Evolutionary conservation across 2,797 vertebrate species (phyloP).

Genomic region (Chiloscyllium punctatum): DNA sequence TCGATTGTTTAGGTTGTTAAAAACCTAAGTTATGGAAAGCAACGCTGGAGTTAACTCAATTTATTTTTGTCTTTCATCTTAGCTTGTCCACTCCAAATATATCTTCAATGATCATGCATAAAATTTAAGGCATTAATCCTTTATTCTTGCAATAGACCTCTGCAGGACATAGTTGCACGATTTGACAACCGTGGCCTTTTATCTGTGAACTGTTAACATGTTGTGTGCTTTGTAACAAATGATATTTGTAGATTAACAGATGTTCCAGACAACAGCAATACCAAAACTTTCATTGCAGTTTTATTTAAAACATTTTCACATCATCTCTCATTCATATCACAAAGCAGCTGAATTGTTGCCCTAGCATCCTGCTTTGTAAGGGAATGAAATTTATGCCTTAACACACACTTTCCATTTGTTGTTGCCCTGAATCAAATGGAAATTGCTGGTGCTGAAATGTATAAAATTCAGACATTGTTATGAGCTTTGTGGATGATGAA

Average conservation of each 20-base stretch:
- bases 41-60: not conserved
- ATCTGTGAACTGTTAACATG: not conserved
- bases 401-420: not conserved
- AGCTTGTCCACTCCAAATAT: not conserved
- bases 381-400: constrained; percentile 5
- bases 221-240: too few relatives aligned
- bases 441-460: not conserved
- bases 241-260: not conserved
- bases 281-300: not conserved
- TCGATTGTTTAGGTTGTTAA: constrained; percentile 13
- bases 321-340: not conserved
- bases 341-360: not conserved
- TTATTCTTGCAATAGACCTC: not conserved
- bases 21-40: not conserved
- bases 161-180: not conserved
- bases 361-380: not conserved
- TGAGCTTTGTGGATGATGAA: constrained; percentile 14
- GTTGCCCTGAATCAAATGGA: constrained; percentile 7
- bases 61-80: not conserved
- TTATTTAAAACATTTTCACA: not conserved
- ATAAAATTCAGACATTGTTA: constrained; percentile 23
- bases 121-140: not conserved
- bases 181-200: not conserved
- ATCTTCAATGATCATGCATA: not conserved
- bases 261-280: not conserved